Evolutionary conservation across 2,797 vertebrate genomes (phyloP).

Genomic region (Octomys mimax): DNA sequence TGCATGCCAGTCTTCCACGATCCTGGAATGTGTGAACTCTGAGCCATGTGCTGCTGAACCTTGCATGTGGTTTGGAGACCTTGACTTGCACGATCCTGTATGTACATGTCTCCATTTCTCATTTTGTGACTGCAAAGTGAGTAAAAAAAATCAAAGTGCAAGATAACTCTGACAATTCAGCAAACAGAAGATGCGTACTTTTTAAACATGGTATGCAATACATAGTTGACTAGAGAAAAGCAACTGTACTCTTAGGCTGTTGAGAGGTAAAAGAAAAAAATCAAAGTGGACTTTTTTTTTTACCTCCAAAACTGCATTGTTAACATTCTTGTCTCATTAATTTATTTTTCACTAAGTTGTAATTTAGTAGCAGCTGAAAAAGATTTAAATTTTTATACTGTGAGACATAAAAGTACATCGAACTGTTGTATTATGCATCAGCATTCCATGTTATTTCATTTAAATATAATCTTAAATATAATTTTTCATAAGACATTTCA

Average conservation of each 20-base stretch:
- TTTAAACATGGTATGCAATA: slow-evolving; percentile 66
- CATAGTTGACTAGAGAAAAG: slow-evolving; percentile 74
- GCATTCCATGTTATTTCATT: slow-evolving; percentile 73
- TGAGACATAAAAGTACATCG: slow-evolving; percentile 70
- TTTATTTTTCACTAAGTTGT: slow-evolving; percentile 58
- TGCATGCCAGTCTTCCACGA: slow-evolving; percentile 88
- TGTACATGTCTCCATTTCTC: slow-evolving; percentile 86
- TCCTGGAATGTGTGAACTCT: slow-evolving; percentile 80
- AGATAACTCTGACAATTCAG: slow-evolving; percentile 72
- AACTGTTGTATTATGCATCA: slow-evolving; percentile 72
- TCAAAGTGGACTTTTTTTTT: slow-evolving; percentile 44
- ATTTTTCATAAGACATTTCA: slow-evolving; percentile 76
- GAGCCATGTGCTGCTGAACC: slow-evolving; percentile 87
- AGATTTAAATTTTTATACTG: slow-evolving; percentile 63
- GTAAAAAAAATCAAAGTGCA: slow-evolving; percentile 73
- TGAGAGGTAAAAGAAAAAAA: slow-evolving; percentile 43
- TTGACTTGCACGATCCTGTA: slow-evolving; percentile 92
- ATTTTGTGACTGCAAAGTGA: slow-evolving; percentile 84
- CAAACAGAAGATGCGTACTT: slow-evolving; percentile 78
- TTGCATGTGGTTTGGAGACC: slow-evolving; percentile 89
- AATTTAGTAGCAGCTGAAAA: slow-evolving; percentile 57
- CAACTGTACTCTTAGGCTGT: slow-evolving; percentile 47
- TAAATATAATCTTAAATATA: slow-evolving; percentile 71
- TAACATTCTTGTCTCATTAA: slow-evolving; percentile 59
- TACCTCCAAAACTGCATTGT: slow-evolving; percentile 62